These are phyloP conservation scores for Drosophila peninsularis DNA, from an alignment of 2,888 invertebrate species.

Conservation along the genomic window DNA sequence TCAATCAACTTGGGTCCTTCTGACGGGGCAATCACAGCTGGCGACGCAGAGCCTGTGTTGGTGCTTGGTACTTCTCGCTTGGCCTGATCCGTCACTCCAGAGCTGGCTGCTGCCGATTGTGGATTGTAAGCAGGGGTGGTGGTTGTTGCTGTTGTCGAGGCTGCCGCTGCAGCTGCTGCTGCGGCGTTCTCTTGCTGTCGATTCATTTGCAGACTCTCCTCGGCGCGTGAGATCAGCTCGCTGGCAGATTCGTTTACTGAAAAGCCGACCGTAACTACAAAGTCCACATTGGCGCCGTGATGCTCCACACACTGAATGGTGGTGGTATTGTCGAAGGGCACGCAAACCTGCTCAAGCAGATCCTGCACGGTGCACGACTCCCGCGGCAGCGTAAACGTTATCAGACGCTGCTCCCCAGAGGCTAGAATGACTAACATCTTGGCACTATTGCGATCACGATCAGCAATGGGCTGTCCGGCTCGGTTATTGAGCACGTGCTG, in stretches of 20 bases:
- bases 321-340: slow-evolving; percentile 89
- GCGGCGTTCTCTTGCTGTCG: slow-evolving; percentile 77
- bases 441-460: slow-evolving; percentile 86
- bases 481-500: slow-evolving; percentile 84
- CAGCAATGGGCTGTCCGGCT: slow-evolving; percentile 80
- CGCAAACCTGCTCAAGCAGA: slow-evolving; percentile 90
- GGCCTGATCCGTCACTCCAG: slow-evolving; percentile 44
- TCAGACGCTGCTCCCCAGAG: slow-evolving; percentile 92
- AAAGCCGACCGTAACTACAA: slow-evolving; percentile 90
- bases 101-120: slow-evolving; percentile 31
- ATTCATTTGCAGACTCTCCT: slow-evolving; percentile 83
- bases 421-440: slow-evolving; percentile 92
- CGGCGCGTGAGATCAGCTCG: slow-evolving; percentile 84
- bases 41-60: slow-evolving; percentile 51
- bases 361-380: slow-evolving; percentile 93
- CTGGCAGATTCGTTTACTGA: slow-evolving; percentile 83
- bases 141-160: slow-evolving; percentile 27
- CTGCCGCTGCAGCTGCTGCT: slow-evolving; percentile 2
- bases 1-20: slow-evolving; percentile 88
- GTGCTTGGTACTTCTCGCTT: slow-evolving; percentile 40
- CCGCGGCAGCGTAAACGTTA: slow-evolving; percentile 92
- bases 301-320: slow-evolving; percentile 91
- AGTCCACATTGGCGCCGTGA: slow-evolving; percentile 90
- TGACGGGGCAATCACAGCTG: slow-evolving; percentile 58
- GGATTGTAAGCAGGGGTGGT: slow-evolving; percentile 35